These are phyloP conservation scores for Nycticebus coucang DNA, from an alignment of 2,113 vertebrate genomes.

Conservation along the genomic window DNA sequence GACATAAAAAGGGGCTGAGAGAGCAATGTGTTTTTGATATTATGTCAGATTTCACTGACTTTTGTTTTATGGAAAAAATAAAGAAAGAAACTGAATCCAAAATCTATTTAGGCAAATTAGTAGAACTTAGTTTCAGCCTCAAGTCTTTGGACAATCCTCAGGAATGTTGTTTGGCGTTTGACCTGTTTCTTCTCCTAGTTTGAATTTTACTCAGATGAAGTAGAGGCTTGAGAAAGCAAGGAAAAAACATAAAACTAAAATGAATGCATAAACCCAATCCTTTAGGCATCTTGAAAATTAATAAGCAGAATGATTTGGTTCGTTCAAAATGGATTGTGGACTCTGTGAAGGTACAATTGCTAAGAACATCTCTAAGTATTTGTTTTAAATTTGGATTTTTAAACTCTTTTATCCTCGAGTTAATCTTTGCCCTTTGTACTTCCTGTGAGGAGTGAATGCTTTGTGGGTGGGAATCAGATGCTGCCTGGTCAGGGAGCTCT, in stretches of 20 bases:
- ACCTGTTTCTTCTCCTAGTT: background rate
- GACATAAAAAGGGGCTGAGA: background rate
- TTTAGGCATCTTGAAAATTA: conserved; percentile 11
- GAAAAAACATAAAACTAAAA: background rate
- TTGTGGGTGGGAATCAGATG: too few relatives aligned
- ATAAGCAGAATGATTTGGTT: background rate
- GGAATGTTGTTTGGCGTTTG: background rate
- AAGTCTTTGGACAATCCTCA: background rate
- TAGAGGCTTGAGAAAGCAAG: background rate
- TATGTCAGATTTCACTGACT: background rate
- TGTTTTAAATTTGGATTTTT: background rate
- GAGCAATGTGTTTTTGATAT: background rate
- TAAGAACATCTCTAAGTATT: background rate
- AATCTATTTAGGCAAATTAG: conserved; percentile 44
- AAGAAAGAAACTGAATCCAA: background rate
- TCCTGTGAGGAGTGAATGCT: accelerated
- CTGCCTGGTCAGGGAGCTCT: too few relatives aligned
- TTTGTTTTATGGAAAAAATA: conserved; percentile 33
- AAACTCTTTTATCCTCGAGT: background rate
- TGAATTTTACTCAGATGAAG: background rate
- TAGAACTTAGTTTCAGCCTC: background rate
- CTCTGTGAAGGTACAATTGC: background rate
- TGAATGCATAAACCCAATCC: background rate
- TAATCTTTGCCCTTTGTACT: background rate
- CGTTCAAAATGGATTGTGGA: background rate